Conservation (phyloP, 1,140 invertebrate species). For the Metaphire vulgaris region DNA sequence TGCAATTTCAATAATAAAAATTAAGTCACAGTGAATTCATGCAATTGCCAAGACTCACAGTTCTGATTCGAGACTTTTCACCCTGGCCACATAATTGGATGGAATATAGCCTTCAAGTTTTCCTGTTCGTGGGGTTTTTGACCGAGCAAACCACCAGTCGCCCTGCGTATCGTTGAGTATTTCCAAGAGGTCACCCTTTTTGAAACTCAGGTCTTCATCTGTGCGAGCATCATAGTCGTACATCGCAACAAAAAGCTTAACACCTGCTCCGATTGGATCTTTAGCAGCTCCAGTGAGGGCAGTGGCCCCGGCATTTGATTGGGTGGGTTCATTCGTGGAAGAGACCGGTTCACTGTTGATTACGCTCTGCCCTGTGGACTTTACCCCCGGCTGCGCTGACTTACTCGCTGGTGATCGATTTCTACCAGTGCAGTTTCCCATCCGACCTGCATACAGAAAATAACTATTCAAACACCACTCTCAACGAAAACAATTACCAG, state of each 20-base stretch:
- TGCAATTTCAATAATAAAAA: no score
- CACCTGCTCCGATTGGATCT: conserved; percentile 1
- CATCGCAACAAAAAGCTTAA: conserved; percentile 85
- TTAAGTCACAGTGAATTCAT: no score
- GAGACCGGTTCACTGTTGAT: background rate
- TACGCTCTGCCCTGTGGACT: background rate
- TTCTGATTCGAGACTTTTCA: conserved; percentile 98
- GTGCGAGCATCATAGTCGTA: conserved; percentile 99
- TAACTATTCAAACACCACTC: no score
- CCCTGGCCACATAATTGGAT: conserved; percentile 97
- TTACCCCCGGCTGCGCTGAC: background rate
- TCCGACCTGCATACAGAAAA: no score
- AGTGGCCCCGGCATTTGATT: background rate
- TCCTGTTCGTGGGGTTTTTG: conserved; percentile 52
- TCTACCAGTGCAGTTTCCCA: background rate
- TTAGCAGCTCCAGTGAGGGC: background rate
- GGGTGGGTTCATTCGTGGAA: background rate
- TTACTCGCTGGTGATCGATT: background rate
- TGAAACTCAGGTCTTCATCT: conserved; percentile 95
- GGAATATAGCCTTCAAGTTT: conserved; percentile 88
- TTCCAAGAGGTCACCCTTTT: conserved; percentile 95
- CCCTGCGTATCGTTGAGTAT: conserved; percentile 97
- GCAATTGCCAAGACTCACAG: no score
- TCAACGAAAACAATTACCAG: no score
- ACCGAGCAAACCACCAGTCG: conserved; percentile 92